Evolutionary conservation across 2,888 invertebrate genomes (phyloP), one percentile per base, ranked within the genome.

Genomic region (Encarsia formosa): DNA sequence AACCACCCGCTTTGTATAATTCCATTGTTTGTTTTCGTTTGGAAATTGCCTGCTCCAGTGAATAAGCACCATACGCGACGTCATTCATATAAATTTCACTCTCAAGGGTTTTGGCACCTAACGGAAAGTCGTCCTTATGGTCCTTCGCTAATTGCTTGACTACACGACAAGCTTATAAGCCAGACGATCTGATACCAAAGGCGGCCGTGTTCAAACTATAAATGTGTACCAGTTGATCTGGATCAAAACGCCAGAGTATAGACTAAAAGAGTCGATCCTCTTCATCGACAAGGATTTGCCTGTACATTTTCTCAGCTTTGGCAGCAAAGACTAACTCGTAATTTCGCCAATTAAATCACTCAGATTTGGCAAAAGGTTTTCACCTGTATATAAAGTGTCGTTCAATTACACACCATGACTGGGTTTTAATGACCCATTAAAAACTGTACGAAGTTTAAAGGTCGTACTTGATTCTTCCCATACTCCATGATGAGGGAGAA

Each of bases 401-500:
- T 34, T 34, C 8, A 34, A n/a, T 13, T 5, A 5, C n/a, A n/a
- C n/a, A 5, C 34, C 34, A 34, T 5, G 5, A 11, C 5, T 9
- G 5, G 34, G n/a, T 15, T n/a, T 5, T 9, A 15, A 13, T 8
- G 44, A 44, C 4, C 31, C 44, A n/a, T 44, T 44, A 22, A 20
- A 44, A 2, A 44, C 44, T 5, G 15, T 15, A 5, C 39, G 39
- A 5, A 39, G 20, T 39, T 39, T 39, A 6, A 19, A 18, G 5
- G 39, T 39, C 5, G 39, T 13, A 20, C 42, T 42, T 11, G 18
- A 19, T 5, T 26, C 31, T n/a, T 42, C 29, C 26, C 20, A 19
- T n/a, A 42, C 42, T 5, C 42, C 42, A 29, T 42, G 42, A 26
- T 42, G 42, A 13, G 42, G 42, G 3, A 42, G n/a, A n/a, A 39